Base-by-base conservation (phyloP, 2,888 invertebrate genomes). In the Ennomos quercinarius region DNA sequence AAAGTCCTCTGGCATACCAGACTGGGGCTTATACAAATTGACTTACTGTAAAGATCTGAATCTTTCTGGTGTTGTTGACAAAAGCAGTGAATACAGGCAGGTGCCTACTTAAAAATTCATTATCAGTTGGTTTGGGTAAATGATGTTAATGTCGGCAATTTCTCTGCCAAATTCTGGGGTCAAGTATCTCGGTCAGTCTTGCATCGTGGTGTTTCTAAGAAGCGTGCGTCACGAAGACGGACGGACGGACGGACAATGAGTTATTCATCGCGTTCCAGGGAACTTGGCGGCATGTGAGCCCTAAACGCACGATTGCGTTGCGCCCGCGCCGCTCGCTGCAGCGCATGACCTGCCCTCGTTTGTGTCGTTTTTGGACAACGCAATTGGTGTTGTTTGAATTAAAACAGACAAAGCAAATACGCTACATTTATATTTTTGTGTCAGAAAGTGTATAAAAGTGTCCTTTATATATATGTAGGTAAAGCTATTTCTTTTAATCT, bases 251-350 rank as follows among this genome's bases (percentile, higher is more conserved):
- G 79, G 86, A 92, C 92, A 92, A 92, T 92, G 92, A 86, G 89
- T 92, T 92, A 92, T 92, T 92, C 92, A 92, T 92, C 84, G 88
- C 81, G 81, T 91, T 92, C 91, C 89, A 76, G 73, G 88, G 88
- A 92, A 87, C 80, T 79, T 56, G 83, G 80, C 87, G 88, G 87
- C 90, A 87, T 87, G 85, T 86, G 87, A 71, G 83, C 82, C 80
- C 85, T 87, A 81, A 83, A 88, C 87, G 90, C 89, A 89, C 89
- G 88, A 90, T 88, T 89, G 84, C 89, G 77, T 72, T 79, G 78
- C 77, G 72, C 74, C 71, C 67, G 74, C 77, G 70, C 76, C 71
- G 77, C 75, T 80, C 76, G 75, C 61, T 75, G 75, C 76, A 71
- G 78, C 83, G 83, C 81, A 85, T 87, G 88, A 84, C 84, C 86